Evolutionary conservation across 2,888 invertebrate species (phyloP).

Genomic region (Exocentrus adspersus): DNA sequence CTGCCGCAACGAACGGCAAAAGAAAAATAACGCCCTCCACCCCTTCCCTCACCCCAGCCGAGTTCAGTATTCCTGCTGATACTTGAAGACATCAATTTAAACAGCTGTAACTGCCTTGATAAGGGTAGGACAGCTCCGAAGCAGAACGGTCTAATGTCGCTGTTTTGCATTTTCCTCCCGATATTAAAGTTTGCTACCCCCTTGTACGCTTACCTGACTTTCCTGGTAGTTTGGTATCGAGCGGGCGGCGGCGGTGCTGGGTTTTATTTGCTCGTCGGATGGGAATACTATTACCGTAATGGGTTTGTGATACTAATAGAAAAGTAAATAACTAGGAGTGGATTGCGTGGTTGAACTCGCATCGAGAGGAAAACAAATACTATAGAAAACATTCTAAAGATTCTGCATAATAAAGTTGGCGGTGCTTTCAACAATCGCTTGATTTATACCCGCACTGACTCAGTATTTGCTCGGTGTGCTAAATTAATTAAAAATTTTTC

Average conservation of each 20-base stretch:
- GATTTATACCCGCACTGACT: not conserved
- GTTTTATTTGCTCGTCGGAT: not conserved
- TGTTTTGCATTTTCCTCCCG: constrained; percentile 19
- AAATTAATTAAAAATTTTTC: constrained; percentile 10
- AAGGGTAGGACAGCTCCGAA: constrained; percentile 26
- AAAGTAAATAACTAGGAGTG: not conserved
- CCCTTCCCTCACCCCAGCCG: too few species aligned
- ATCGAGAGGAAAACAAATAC: too few species aligned
- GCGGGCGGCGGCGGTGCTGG: not conserved
- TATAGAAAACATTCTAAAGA: too few species aligned
- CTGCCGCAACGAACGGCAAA: constrained; percentile 1
- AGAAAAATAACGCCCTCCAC: constrained; percentile 11
- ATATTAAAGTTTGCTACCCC: constrained; percentile 13
- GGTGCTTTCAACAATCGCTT: too few species aligned
- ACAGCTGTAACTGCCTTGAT: constrained; percentile 22
- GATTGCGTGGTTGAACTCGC: not conserved
- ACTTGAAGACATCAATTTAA: constrained; percentile 29
- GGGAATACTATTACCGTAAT: not conserved
- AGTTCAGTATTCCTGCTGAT: constrained; percentile 25
- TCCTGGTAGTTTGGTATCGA: not conserved
- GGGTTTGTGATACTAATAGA: not conserved
- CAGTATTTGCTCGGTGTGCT: not conserved
- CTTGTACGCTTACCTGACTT: constrained; percentile 12
- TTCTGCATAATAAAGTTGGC: too few species aligned
- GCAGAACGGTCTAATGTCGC: constrained; percentile 21